Base-by-base conservation (phyloP, 1,140 invertebrate species). In the Armadillidium nasatum region DNA sequence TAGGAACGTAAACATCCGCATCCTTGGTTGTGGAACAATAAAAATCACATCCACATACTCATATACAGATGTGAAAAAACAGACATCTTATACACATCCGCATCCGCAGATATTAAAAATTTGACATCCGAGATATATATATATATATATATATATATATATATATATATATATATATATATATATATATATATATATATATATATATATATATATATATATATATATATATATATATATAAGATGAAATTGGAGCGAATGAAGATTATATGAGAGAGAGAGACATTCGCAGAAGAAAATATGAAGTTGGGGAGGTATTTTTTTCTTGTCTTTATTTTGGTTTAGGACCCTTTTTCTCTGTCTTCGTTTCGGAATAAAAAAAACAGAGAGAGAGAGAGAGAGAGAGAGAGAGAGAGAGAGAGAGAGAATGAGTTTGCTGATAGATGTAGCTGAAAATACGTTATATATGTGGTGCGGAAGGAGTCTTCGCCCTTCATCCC, bases 401-500 rank as follows among this genome's bases (percentile, higher is more conserved):
- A 33, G 33, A 33, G 33, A 33, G 33, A 33, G 33, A 33, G 33
- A 33, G 33, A 33, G 33, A 33, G 33, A 33, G 33, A 33, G 33
- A 33, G 33, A 33, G 6, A 33, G 33, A 33, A 7, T 3, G 50
- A 60, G 50, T 15, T 2, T 60, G 2, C 19, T 4, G 50, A 60
- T 2, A 19, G 50, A 60, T 60, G 50, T 60, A 60, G 50, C 50
- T 60, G 11, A 60, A 60, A 60, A 60, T 60, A 7, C 19, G 50
- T 60, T 60, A 60, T 60, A 7, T 60, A 7, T 60, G 50, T 60
- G 50, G 73, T 68, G 73, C 44, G 19, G 54, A 72, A 43, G 44
- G 23, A 67, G 73, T 71, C 66, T 71, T 74, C 73, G 71, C 75
- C 75, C 76, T 70, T 74, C 76, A 75, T 76, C 74, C 74, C 75